Evolutionary conservation across 1,140 invertebrate genomes (phyloP), one percentile per base, ranked within the genome.

Genomic region (Pollicipes pollicipes): DNA sequence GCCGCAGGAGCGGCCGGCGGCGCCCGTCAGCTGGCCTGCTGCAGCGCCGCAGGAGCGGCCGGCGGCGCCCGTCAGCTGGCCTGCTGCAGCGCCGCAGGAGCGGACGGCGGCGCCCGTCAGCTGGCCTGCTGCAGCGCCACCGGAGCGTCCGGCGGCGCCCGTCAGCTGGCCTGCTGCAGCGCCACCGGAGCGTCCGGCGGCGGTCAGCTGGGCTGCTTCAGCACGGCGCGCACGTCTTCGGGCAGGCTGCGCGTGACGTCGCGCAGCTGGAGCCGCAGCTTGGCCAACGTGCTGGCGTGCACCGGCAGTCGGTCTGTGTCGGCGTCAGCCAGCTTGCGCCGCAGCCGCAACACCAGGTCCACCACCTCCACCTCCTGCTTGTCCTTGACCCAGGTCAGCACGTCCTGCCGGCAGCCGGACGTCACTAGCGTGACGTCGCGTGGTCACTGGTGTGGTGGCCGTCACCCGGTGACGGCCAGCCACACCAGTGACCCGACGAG

Each of bases 331-430:
- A 95, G 81, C 80, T 93, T 92, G 74, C 90, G 86, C 71, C 89
- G 85, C 68, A 95, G 84, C 78, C 89, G 88, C 68, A 98, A 79
- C 73, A 98, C 88, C 87, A 97, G 90, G 79, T 98, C 95, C 24
- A 98, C 91, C 71, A 96, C 86, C 84, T 98, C 93, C 13, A 98
- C 94, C 83, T 98, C 95, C 75, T 93, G 87, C 77, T 94, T 93
- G 70, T 89, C 92, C 76, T 86, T 81, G 0, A 95, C 90, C 94
- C 94, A 97, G 66, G 87, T 84, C 76, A 88, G 86, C 74, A 97
- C 82, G 80, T 97, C 90, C 89, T 93, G 79, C 69, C 80, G 80
- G 72, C 70, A 70, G 73, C 73, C n/a, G n/a, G n/a, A n/a, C n/a
- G n/a, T n/a, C n/a, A n/a, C n/a, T 75, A 70, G 66, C 69, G 67